Percentiles rank a stretch among this genome's conserved stretches.
These are phyloP conservation scores for Camptogramma bilineatum DNA, from an alignment of 2,888 invertebrate genomes.

Conservation along the genomic window DNA sequence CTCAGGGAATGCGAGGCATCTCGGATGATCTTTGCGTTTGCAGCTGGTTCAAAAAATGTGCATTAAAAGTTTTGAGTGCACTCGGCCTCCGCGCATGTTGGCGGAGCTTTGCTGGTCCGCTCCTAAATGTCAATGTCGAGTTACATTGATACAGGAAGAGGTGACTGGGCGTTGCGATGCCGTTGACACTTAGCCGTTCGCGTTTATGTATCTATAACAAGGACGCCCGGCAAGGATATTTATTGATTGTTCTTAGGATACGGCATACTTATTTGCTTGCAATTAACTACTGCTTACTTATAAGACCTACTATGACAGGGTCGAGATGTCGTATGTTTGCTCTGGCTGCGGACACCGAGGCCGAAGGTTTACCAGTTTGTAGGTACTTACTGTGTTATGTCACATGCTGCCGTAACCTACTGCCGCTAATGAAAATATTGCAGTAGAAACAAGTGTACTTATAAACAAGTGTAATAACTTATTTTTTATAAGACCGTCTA, in stretches of 20 bases:
- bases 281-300: slow-evolving; percentile 34
- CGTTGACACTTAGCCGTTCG: slow-evolving; percentile 48
- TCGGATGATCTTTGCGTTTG: slow-evolving; percentile 54
- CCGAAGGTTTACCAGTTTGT: slow-evolving; percentile 33
- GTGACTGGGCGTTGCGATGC: slow-evolving; percentile 59
- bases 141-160: slow-evolving; percentile 71
- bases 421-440: slow-evolving; percentile 15
- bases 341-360: slow-evolving; percentile 37
- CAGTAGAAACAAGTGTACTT: slow-evolving; percentile 1
- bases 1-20: slow-evolving; percentile 59
- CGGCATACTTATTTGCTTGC: slow-evolving; percentile 27
- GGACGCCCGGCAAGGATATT: slow-evolving; percentile 57
- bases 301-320: slow-evolving; percentile 23
- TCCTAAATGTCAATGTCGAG: slow-evolving; percentile 79
- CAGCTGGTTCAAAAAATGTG: slow-evolving; percentile 57
- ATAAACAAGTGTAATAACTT: background rate
- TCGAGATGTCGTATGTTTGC: slow-evolving; percentile 38
- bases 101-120: slow-evolving; percentile 48
- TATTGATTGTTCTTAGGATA: slow-evolving; percentile 41
- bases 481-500: slow-evolving; percentile 14
- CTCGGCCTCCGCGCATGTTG: slow-evolving; percentile 55
- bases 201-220: slow-evolving; percentile 62
- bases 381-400: slow-evolving; percentile 32
- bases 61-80: slow-evolving; percentile 52
- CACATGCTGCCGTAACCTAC: slow-evolving; percentile 17